Evolutionary conservation across 2,888 invertebrate species (phyloP).

Genomic region (Megastigmus dorsalis): DNA sequence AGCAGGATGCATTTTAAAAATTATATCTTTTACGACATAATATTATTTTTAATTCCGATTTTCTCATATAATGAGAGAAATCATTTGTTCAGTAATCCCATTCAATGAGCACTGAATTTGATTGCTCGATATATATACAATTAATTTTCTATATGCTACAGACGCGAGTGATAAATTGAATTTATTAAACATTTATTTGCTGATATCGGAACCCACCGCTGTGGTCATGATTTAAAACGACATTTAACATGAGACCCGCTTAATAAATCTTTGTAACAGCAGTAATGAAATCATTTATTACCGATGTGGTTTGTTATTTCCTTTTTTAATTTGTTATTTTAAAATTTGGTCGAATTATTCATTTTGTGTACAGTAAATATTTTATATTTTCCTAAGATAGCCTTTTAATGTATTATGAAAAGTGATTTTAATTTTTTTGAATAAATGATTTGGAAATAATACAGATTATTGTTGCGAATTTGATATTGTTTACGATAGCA

Average conservation of each 20-base stretch:
- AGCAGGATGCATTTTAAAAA: no score
- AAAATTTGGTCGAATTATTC: no score
- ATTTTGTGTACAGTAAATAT: no score
- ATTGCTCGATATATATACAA: conserved; percentile 4
- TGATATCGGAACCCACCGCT: background rate
- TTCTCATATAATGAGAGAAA: background rate
- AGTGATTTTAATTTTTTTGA: no score
- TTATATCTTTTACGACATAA: no score
- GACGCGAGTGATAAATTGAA: conserved; percentile 8
- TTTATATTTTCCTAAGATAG: no score
- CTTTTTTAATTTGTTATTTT: background rate
- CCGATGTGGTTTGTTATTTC: background rate
- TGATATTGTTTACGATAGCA: no score
- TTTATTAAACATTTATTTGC: conserved; percentile 23
- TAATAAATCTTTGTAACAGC: conserved; percentile 20
- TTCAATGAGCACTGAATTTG: background rate
- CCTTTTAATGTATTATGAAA: no score
- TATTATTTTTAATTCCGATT: no score
- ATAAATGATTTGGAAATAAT: no score
- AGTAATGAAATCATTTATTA: conserved; percentile 1
- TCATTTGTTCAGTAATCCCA: background rate
- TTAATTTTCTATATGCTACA: conserved; percentile 1
- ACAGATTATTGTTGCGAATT: no score
- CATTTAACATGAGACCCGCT: background rate
- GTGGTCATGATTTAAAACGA: background rate